phyloP scores from a whole-genome alignment of 2,888 invertebrate species.

The Herminia tarsipennalis region DNA sequence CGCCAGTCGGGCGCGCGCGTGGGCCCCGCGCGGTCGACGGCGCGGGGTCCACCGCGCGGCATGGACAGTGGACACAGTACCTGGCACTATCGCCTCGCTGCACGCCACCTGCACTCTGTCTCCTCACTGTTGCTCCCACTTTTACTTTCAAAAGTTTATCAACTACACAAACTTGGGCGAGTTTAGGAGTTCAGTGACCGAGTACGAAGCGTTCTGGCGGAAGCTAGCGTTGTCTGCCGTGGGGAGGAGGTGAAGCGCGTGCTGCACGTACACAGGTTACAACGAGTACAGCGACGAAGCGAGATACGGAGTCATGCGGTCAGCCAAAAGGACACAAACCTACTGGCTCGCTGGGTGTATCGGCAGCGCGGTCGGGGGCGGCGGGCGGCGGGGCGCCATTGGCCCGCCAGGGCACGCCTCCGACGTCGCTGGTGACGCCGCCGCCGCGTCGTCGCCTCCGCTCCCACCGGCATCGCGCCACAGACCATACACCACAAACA shows the following conservation, averaged over 20 bases:
- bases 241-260: conserved; percentile 75
- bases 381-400: conserved; percentile 76
- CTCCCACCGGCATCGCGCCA: conserved; percentile 46
- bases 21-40: conserved; percentile 55
- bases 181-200: conserved; percentile 53
- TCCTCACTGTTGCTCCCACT: conserved; percentile 70
- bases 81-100: conserved; percentile 73
- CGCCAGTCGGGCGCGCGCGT: conserved; percentile 50
- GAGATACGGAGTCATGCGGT: conserved; percentile 86
- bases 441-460: conserved; percentile 62
- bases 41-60: conserved; percentile 15
- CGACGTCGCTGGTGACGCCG: conserved; percentile 67
- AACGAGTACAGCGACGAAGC: conserved; percentile 84
- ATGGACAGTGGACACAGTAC: conserved; percentile 65
- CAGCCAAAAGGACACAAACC: conserved; percentile 86
- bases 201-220: conserved; percentile 69
- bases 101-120: conserved; percentile 61
- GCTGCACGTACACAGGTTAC: conserved; percentile 78
- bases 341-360: conserved; percentile 81
- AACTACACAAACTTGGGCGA: conserved; percentile 67
- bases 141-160: conserved; percentile 61
- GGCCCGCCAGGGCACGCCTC: conserved; percentile 81
- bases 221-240: conserved; percentile 68
- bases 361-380: conserved; percentile 69
- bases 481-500: conserved; percentile 46